phyloP scores from a whole-genome alignment of 2,888 invertebrate genomes.

The Thecocarcelia acutangulata region DNA sequence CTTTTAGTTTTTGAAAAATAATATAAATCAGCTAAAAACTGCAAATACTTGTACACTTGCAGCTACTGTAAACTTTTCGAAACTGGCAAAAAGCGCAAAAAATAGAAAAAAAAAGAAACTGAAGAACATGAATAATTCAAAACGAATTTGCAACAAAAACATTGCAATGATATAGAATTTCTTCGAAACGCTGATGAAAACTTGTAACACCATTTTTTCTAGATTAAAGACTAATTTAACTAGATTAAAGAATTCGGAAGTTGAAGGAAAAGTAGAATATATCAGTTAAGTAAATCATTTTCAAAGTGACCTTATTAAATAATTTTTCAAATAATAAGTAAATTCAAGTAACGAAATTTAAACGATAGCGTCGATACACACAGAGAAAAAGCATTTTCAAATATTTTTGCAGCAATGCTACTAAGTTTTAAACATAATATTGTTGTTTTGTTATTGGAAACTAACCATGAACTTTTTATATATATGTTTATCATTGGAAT shows the following conservation, averaged over 20 bases:
- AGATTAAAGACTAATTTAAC: conserved; percentile 7
- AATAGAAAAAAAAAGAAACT: conserved; percentile 21
- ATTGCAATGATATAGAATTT: conserved; percentile 11
- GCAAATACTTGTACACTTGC: not conserved
- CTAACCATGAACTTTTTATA: too few relatives aligned
- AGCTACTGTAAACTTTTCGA: conserved; percentile 5
- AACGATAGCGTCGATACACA: too few relatives aligned
- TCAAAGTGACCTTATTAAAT: not conserved
- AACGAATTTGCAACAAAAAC: too few relatives aligned
- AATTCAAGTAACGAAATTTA: too few relatives aligned
- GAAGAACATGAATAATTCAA: not conserved
- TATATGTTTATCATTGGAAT: too few relatives aligned
- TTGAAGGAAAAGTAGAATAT: not conserved
- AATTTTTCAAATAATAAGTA: too few relatives aligned
- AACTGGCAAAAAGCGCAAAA: not conserved
- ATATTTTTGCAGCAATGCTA: too few relatives aligned
- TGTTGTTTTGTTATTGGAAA: too few relatives aligned
- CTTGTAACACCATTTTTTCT: not conserved
- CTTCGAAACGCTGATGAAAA: not conserved
- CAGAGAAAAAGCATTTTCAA: too few relatives aligned
- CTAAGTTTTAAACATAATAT: too few relatives aligned
- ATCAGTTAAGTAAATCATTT: not conserved
- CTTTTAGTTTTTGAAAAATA: not conserved
- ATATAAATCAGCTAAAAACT: conserved; percentile 15
- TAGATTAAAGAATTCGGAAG: not conserved